Conservation (phyloP, 2,888 invertebrate species). For the Pandemis heparana region DNA sequence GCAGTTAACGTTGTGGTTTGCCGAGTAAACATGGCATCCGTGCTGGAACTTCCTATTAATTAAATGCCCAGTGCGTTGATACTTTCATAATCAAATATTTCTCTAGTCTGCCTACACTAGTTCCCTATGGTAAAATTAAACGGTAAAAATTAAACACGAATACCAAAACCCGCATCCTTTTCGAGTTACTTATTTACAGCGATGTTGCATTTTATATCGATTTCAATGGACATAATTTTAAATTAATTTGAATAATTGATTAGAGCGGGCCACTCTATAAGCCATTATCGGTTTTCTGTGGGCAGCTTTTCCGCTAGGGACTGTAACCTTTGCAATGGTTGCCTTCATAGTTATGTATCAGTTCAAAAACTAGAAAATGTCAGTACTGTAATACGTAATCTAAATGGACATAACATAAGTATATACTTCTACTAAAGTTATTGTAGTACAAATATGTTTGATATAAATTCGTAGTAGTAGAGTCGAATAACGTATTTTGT, state of each 20-base stretch:
- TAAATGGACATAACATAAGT: no score
- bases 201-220: background rate
- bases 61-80: conserved; percentile 49
- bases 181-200: background rate
- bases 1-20: conserved; percentile 72
- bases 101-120: background rate
- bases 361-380: background rate
- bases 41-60: conserved; percentile 71
- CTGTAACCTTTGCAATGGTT: background rate
- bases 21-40: conserved; percentile 79
- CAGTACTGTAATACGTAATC: background rate
- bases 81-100: conserved; percentile 31
- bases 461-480: background rate
- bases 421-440: no score
- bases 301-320: background rate
- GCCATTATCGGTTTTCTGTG: conserved; percentile 2
- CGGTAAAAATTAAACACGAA: background rate
- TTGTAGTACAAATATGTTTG: no score
- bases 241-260: background rate
- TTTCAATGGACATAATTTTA: background rate
- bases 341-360: background rate
- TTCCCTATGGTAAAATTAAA: background rate
- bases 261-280: conserved; percentile 1
- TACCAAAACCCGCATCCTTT: background rate
- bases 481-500: background rate